Evolutionary conservation across 2,797 vertebrate genomes (phyloP).

Genomic region (Cyprinodon diabolis): DNA sequence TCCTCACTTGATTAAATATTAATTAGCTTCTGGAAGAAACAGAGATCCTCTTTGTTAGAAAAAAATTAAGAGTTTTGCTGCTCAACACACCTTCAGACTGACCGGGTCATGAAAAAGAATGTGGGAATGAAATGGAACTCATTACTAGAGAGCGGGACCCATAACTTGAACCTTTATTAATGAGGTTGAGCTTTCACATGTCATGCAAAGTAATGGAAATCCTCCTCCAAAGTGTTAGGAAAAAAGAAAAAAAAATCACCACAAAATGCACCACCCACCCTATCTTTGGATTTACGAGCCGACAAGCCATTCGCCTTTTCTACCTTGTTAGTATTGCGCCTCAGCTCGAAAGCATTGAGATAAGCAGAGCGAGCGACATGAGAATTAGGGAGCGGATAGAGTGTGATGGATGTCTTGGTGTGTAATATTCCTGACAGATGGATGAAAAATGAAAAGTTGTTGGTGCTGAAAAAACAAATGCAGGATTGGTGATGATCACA

Average conservation of each 20-base stretch:
- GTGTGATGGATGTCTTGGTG: constrained; percentile 65
- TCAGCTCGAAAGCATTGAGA: constrained; percentile 42
- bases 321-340: constrained; percentile 63
- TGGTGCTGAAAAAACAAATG: constrained; percentile 52
- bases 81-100: constrained; percentile 53
- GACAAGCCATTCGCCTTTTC: constrained; percentile 54
- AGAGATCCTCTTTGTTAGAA: constrained; percentile 40
- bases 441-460: constrained; percentile 67
- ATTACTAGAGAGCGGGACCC: constrained; percentile 54
- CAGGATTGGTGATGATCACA: constrained; percentile 62
- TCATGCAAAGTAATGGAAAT: constrained; percentile 24
- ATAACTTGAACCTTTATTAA: constrained; percentile 62
- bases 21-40: constrained; percentile 53
- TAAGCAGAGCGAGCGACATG: constrained; percentile 57
- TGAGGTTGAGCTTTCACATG: constrained; percentile 7
- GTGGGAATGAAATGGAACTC: constrained; percentile 71
- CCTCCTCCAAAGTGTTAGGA: constrained; percentile 46
- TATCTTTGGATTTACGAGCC: constrained; percentile 62
- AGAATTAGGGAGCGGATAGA: constrained; percentile 67
- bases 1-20: constrained; percentile 76
- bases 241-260: constrained; percentile 35
- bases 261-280: constrained; percentile 43
- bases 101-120: constrained; percentile 66
- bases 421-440: constrained; percentile 69
- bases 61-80: constrained; percentile 27